Base-by-base conservation (phyloP, 2,888 invertebrate genomes). In the Cryptus viduatorius region DNA sequence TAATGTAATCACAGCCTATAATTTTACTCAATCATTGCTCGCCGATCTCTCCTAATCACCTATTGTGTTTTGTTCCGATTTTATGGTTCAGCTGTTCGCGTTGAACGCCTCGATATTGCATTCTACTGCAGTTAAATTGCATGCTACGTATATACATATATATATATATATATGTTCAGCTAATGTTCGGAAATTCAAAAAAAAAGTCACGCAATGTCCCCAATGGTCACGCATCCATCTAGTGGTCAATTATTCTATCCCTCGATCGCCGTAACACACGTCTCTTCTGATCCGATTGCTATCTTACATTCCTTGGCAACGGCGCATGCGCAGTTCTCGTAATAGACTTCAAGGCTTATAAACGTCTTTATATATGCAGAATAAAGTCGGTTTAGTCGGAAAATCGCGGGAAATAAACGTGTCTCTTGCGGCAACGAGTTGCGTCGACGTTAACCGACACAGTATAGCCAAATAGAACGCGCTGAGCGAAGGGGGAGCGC, bases 181-280 rank as follows among this genome's bases (percentile, higher is more conserved):
- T 8, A 29, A 29, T 29, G 59, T 61, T 29, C n/a, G 59, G 59
- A 5, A 61, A 29, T 14, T 14, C 1, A 14, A 5, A 37, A 7
- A 8, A 61, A 14, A 61, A 61, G 19, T 14, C 53, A 29, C 59
- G 59, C 16, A 14, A 12, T 16, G 16, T 19, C 19, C 56, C 4
- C 24, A 24, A 4, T 12, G 12, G 8, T 24, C 24, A 10, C 31
- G 5, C 14, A 29, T 12, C 7, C 14, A 29, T 12, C 7, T 4
- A 14, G 31, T 31, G 16, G n/a, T 19, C 65, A 42, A 42, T 42
- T 65, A 42, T 37, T 65, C 42, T 42, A 65, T 65, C 42, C 16
- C 19, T 65, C 65, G 65, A 65, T 42, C 65, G 16, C 7, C 65
- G 65, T 65, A 65, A 65, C 65, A 16, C 65, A 19, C 42, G 65